Percentiles rank a stretch among this genome's conserved stretches.
Evolutionary conservation across 2,113 vertebrate species (phyloP).

Genomic region (Burhinus oedicnemus): DNA sequence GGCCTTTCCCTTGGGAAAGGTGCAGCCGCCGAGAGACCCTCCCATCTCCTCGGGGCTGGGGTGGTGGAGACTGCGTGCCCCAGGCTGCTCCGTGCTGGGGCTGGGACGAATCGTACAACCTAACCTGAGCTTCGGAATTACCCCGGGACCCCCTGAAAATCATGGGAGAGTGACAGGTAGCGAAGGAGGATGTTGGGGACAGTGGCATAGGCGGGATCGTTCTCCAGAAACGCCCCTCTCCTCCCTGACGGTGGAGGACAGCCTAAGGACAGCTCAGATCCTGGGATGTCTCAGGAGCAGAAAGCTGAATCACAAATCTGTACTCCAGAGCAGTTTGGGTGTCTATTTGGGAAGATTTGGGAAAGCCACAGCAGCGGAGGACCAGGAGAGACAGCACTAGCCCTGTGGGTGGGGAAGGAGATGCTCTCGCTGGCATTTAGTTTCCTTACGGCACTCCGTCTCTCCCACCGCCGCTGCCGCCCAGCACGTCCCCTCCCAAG

Average conservation of each 20-base stretch:
- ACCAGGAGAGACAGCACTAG: neutral
- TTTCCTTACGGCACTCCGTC: neutral
- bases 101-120: neutral
- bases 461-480: neutral
- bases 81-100: neutral
- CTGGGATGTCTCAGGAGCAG: neutral
- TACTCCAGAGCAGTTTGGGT: accelerated
- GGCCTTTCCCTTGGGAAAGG: neutral
- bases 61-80: accelerated
- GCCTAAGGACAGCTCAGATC: neutral
- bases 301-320: accelerated
- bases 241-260: neutral
- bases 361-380: neutral
- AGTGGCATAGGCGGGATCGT: accelerated
- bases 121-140: conserved; percentile 4
- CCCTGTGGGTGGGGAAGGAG: neutral
- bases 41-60: neutral
- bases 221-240: neutral
- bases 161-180: accelerated
- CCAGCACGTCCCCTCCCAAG: accelerated
- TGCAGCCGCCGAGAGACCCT: neutral
- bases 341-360: neutral
- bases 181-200: accelerated
- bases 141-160: neutral
- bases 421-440: neutral